Evolutionary conservation across 2,888 invertebrate species (phyloP).

Genomic region (Caenorhabditis sp.): DNA sequence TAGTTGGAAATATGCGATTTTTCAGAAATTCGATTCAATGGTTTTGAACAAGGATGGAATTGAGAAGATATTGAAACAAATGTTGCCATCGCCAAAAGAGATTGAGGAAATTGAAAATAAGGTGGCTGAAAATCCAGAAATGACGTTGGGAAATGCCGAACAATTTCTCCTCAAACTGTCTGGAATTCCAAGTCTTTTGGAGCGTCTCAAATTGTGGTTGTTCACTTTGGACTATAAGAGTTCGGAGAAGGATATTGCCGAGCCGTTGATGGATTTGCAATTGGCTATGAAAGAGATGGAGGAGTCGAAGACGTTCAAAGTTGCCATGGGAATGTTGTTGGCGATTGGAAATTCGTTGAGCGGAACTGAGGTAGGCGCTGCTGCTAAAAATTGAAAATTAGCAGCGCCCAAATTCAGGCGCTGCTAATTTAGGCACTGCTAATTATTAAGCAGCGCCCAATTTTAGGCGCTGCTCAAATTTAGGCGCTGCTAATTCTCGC

Average conservation of each 20-base stretch:
- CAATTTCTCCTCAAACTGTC: constrained; percentile 96
- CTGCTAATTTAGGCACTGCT: not conserved
- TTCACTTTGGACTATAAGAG: constrained; percentile 98
- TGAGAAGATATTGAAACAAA: constrained; percentile 86
- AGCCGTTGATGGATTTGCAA: constrained; percentile 97
- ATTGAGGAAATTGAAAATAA: constrained; percentile 53
- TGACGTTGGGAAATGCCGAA: constrained; percentile 85
- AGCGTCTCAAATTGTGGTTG: constrained; percentile 91
- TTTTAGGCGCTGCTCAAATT: not conserved
- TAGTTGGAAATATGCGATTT: too few species aligned
- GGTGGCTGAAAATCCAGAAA: constrained; percentile 83
- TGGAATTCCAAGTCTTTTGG: constrained; percentile 89
- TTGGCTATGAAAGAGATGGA: constrained; percentile 91
- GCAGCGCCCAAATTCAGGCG: not conserved
- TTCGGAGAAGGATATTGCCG: constrained; percentile 95
- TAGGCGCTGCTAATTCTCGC: not conserved
- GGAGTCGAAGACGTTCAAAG: constrained; percentile 90
- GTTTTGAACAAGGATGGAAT: constrained; percentile 88
- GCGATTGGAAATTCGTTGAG: constrained; percentile 96
- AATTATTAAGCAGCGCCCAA: not conserved
- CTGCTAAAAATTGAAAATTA: constrained; percentile 14
- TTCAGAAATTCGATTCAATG: constrained; percentile 97
- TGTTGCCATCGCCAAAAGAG: constrained; percentile 86
- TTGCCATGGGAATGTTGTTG: constrained; percentile 89
- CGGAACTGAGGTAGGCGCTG: constrained; percentile 78